Conservation (phyloP, 2,797 vertebrate species). For the Dicrostonyx torquatus region DNA sequence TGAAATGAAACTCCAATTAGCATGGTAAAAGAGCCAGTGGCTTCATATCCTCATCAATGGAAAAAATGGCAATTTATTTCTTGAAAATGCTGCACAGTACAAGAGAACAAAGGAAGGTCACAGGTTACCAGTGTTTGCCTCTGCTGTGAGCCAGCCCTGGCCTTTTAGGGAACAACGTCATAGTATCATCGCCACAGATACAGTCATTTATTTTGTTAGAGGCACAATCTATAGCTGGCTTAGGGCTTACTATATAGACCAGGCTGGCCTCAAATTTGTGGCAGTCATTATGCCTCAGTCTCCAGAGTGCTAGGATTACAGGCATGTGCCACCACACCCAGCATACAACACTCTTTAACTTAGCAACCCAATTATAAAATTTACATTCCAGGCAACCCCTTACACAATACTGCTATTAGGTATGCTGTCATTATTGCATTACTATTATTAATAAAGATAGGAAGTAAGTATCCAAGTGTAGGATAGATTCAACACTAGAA, state of each 20-base stretch:
- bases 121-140: not conserved
- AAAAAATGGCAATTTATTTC: conserved; percentile 8
- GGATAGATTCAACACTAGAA: not conserved
- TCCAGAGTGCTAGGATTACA: not conserved
- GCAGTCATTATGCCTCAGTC: not conserved
- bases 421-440: not conserved
- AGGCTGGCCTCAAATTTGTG: not conserved
- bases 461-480: conserved; percentile 15
- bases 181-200: not conserved
- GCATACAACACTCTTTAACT: not conserved
- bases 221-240: not conserved
- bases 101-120: conserved; percentile 9
- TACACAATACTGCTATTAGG: not conserved
- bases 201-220: not conserved
- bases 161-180: not conserved
- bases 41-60: not conserved
- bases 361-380: not conserved
- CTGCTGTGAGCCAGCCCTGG: not conserved
- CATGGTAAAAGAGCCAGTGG: not conserved
- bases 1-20: conserved; percentile 12
- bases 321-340: not conserved
- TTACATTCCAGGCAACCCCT: not conserved
- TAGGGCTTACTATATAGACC: not conserved
- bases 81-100: not conserved
- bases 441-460: conserved; percentile 21